phyloP scores from a whole-genome alignment of 2,113 vertebrate species.

The Thomomys bottae region DNA sequence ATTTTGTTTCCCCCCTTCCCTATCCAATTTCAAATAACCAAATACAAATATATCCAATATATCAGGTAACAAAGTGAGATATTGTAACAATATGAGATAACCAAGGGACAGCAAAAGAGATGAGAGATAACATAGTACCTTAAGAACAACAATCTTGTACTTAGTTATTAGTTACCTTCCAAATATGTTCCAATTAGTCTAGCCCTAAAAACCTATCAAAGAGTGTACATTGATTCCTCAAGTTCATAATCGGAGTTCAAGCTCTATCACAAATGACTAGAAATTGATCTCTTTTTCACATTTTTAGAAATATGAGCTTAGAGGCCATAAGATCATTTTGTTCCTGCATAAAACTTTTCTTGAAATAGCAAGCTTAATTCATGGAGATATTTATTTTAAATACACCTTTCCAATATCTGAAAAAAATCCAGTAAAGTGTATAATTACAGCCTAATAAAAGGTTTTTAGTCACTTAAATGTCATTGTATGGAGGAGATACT shows the following conservation, averaged over 20 bases:
- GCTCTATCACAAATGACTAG: neutral
- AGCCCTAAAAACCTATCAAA: neutral
- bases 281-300: constrained; percentile 22
- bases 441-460: neutral
- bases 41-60: too few species aligned
- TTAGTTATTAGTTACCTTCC: neutral
- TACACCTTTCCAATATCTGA: neutral
- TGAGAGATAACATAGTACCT: too few species aligned
- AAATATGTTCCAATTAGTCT: neutral
- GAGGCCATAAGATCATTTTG: neutral
- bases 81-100: too few species aligned
- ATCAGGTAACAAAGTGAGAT: too few species aligned
- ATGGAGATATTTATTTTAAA: constrained; percentile 22
- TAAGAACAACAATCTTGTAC: too few species aligned
- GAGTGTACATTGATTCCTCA: neutral
- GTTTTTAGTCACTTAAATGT: constrained; percentile 52
- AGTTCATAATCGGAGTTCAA: constrained; percentile 6
- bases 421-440: neutral
- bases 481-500: neutral
- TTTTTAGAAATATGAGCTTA: constrained; percentile 19
- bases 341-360: constrained; percentile 16
- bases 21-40: too few species aligned
- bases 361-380: constrained; percentile 6
- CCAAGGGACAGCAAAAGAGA: too few species aligned
- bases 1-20: too few species aligned